Base-by-base conservation (phyloP, 2,113 vertebrate species). In the Clupea harengus region DNA sequence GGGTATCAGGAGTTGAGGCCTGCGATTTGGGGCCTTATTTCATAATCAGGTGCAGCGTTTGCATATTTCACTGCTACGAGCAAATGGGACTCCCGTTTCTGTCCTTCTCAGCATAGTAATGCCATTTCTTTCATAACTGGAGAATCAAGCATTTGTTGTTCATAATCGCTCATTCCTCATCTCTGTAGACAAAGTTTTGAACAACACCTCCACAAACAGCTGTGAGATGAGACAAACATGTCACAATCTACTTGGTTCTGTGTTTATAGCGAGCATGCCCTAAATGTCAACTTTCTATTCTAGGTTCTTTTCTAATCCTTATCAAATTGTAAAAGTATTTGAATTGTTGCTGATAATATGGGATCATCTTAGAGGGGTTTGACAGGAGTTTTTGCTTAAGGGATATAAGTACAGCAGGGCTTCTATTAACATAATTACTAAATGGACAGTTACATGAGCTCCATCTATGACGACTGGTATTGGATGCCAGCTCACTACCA, bases 21-120 rank as follows among this genome's bases (percentile, higher is more conserved):
- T 84, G 87, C 64, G 84, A 89, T 91, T 87, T 85, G 84, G 85
- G 85, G 85, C 89, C 86, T 87, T 88, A 90, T 90, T 92, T 90
- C 91, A 88, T 90, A 91, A 89, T 92, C 86, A 85, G 84, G 45
- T 90, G 86, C 90, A 87, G 86, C 67, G 52, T 88, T 90, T 87
- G 83, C 89, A 93, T 90, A 89, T 93, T 91, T 92, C 83, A 87
- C 49, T 25, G 57, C 85, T 64, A 15, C 10, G 84, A 87, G 83
- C 7, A 50, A 78, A 49, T 47, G 72, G 49, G 82, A 84, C 83
- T 87, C 46, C 54, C 86, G 83, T 75, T 72, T 44, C 47, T 85
- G 50, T 25, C 5, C 46, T 82, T 6, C n/a, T 67, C 64, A 67
- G 32, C 28, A 78, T 39, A 32, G 67, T 39, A 10, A 75, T 78